A percentile compares a stretch with the other conserved stretches of the same genome.
Evolutionary conservation across 64 coral and sea anemone genomes (phyloP).

Genomic region (Trachythela sp.): DNA sequence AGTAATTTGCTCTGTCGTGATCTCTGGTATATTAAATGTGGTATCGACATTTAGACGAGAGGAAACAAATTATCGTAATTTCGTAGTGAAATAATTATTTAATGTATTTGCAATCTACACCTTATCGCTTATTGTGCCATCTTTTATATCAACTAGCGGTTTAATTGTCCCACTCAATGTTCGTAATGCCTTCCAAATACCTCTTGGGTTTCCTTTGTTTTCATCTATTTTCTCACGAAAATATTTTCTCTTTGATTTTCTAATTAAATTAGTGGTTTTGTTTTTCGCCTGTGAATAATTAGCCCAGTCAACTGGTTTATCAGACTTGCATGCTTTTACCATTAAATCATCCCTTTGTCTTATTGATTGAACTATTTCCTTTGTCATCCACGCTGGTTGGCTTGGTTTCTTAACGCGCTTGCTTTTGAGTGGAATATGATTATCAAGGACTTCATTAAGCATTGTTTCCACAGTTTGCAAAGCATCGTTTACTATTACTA

Average conservation of each 20-base stretch:
- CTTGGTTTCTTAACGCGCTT: slow-evolving; percentile 17
- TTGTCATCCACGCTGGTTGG: slow-evolving; percentile 12
- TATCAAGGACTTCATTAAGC: too few relatives aligned
- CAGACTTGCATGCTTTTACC: slow-evolving; percentile 32
- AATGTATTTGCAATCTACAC: slow-evolving; percentile 10
- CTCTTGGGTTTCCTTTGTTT: slow-evolving; percentile 57
- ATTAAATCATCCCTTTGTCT: not conserved
- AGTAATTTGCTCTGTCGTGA: not conserved
- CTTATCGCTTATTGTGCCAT: not conserved
- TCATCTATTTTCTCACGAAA: slow-evolving; percentile 45
- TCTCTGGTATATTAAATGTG: not conserved
- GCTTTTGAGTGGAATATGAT: not conserved
- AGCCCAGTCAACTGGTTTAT: slow-evolving; percentile 30
- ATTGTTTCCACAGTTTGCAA: too few relatives aligned
- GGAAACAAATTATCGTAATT: slow-evolving; percentile 5
- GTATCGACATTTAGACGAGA: not conserved
- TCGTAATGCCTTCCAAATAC: slow-evolving; percentile 47
- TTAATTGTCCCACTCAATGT: slow-evolving; percentile 39
- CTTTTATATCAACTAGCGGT: slow-evolving; percentile 14
- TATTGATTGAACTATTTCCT: not conserved
- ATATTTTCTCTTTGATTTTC: slow-evolving; percentile 22
- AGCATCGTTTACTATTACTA: too few relatives aligned
- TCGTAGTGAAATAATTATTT: slow-evolving; percentile 29
- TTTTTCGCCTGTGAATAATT: slow-evolving; percentile 15
- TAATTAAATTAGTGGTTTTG: slow-evolving; percentile 46